phyloP scores from a whole-genome alignment of 2,888 invertebrate genomes.

The Eupithecia tripunctaria region DNA sequence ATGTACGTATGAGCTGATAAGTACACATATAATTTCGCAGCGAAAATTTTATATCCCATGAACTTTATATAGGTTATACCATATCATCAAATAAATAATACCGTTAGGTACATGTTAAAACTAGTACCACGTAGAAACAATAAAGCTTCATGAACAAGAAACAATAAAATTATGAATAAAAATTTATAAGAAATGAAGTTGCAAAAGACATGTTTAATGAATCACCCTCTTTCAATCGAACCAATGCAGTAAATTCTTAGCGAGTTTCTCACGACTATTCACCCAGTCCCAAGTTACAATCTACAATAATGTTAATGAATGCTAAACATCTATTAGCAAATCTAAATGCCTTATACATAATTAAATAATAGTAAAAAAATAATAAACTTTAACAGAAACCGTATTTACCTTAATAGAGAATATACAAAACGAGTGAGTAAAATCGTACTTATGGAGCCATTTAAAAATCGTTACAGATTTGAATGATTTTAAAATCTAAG shows the following conservation, averaged over 20 bases:
- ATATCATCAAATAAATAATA: background rate
- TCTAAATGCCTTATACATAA: background rate
- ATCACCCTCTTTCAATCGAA: background rate
- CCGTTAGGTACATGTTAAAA: background rate
- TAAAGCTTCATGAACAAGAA: background rate
- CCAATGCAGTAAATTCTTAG: constrained; percentile 23
- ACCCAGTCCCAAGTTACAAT: constrained; percentile 17
- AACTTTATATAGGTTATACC: background rate
- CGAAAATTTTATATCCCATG: background rate
- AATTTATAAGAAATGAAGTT: background rate
- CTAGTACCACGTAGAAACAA: background rate
- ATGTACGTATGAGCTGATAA: background rate
- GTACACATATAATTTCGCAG: background rate
- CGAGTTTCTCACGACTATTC: constrained; percentile 25
- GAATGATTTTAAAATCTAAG: background rate
- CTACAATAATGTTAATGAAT: constrained; percentile 25
- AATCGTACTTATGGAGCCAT: background rate
- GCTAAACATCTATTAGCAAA: constrained; percentile 30
- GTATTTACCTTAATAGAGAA: background rate
- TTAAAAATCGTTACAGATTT: background rate
- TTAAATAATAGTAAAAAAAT: background rate
- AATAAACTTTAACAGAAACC: background rate
- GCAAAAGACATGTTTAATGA: background rate
- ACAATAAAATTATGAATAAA: background rate
- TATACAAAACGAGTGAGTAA: background rate